Conservation (phyloP, 2,113 vertebrate genomes). For the Forbesichthys agassizii region DNA sequence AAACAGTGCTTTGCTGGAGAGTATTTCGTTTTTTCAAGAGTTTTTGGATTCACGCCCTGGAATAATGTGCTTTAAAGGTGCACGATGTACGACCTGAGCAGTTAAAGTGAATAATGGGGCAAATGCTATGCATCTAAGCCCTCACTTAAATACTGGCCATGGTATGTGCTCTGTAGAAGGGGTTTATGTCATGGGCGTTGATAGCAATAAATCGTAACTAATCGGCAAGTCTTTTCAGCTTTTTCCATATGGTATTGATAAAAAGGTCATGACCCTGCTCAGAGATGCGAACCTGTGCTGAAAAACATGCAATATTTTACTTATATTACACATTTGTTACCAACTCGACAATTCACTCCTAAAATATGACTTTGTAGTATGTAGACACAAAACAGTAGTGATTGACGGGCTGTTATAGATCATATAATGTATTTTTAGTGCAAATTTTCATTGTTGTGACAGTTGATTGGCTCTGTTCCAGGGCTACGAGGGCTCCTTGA, state of each 20-base stretch:
- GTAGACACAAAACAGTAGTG: not conserved
- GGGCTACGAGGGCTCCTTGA: conserved; percentile 81
- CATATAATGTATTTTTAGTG: not conserved
- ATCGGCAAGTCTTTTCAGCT: conserved; percentile 28
- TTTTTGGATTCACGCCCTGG: conserved; percentile 23
- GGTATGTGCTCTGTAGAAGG: conserved; percentile 42
- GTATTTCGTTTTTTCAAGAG: conserved; percentile 4
- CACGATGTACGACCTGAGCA: not conserved
- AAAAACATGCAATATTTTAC: conserved; percentile 1
- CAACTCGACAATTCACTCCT: not conserved
- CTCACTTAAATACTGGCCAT: conserved; percentile 35
- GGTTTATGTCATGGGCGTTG: conserved; percentile 24
- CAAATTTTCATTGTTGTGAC: not conserved
- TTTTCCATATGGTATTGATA: conserved; percentile 43
- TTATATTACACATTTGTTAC: not conserved
- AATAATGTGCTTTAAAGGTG: conserved; percentile 39
- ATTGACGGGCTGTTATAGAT: not conserved
- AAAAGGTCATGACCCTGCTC: not conserved
- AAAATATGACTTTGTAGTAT: not conserved
- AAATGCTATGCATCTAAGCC: conserved; percentile 36
- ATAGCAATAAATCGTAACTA: conserved; percentile 42
- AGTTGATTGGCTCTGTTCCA: conserved; percentile 49
- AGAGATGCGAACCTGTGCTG: conserved; percentile 2
- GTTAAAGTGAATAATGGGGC: conserved; percentile 50
- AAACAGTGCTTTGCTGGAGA: conserved; percentile 18